Percentiles rank a stretch among this genome's conserved stretches.
These are phyloP conservation scores for Colinus virginianus DNA, from an alignment of 2,113 vertebrate species.

Conservation along the genomic window DNA sequence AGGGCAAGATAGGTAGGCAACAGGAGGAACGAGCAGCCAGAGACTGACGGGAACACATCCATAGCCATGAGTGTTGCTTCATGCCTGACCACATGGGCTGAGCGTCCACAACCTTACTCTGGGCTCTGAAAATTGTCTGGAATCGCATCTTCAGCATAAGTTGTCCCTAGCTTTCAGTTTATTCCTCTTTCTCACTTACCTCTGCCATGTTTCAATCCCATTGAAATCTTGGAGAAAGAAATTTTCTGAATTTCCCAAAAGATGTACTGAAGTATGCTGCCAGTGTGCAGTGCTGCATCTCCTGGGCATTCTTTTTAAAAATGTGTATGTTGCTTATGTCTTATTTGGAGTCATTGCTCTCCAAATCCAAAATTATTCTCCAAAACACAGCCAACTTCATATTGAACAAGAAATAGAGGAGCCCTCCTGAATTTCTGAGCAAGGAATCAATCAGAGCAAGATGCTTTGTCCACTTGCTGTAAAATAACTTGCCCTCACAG, in stretches of 20 bases:
- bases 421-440: background rate
- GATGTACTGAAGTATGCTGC: background rate
- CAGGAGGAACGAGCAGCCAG: background rate
- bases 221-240: background rate
- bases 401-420: background rate
- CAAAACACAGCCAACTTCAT: background rate
- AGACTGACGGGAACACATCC: background rate
- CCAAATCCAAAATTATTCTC: background rate
- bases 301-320: background rate
- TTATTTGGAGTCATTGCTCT: background rate
- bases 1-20: background rate
- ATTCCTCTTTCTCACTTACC: background rate
- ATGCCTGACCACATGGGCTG: background rate
- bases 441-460: background rate
- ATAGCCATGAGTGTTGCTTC: background rate
- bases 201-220: fast-evolving
- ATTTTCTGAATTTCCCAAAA: background rate
- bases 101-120: background rate
- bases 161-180: background rate
- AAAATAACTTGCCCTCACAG: background rate
- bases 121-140: background rate
- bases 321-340: background rate
- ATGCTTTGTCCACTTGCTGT: background rate
- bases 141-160: background rate
- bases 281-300: background rate